A percentile compares a stretch with the other conserved stretches of the same genome.
phyloP scores from a whole-genome alignment of 2,888 invertebrate species.

The Odontothrips loti region DNA sequence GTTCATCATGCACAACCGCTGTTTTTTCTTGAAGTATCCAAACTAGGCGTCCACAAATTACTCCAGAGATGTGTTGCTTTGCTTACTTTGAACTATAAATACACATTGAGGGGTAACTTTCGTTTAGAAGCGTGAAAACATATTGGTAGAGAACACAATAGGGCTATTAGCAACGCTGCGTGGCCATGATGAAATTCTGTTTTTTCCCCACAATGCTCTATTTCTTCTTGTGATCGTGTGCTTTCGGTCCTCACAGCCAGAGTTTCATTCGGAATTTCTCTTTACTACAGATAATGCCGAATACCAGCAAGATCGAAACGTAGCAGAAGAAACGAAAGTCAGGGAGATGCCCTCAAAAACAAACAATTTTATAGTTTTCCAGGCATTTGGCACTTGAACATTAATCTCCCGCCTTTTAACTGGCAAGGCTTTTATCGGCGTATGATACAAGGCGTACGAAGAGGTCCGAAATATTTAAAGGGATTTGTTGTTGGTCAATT shows the following conservation, averaged over 20 bases:
- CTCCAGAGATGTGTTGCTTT: background rate
- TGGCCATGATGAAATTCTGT: conserved; percentile 22
- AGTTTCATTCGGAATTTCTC: no score
- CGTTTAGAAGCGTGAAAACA: conserved; percentile 18
- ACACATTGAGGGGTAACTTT: conserved; percentile 23
- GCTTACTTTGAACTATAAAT: conserved; percentile 25
- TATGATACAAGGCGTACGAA: no score
- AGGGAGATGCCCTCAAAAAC: no score
- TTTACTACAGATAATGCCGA: no score
- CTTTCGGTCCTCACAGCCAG: background rate
- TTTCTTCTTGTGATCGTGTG: background rate
- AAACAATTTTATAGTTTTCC: no score
- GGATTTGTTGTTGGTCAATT: no score
- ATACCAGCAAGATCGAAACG: no score
- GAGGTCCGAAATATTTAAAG: no score
- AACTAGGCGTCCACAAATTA: background rate
- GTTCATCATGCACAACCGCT: background rate
- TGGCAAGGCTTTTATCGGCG: no score
- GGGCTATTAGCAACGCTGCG: conserved; percentile 23
- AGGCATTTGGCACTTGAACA: no score
- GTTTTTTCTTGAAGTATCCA: background rate
- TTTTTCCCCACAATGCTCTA: conserved; percentile 7
- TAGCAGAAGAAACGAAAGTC: no score
- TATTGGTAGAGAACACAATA: conserved; percentile 23
- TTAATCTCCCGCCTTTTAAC: no score